A percentile compares a stretch with the other conserved stretches of the same genome.
These are phyloP conservation scores for Laticauda laticaudata DNA, from an alignment of 2,113 vertebrate species.

Conservation along the genomic window DNA sequence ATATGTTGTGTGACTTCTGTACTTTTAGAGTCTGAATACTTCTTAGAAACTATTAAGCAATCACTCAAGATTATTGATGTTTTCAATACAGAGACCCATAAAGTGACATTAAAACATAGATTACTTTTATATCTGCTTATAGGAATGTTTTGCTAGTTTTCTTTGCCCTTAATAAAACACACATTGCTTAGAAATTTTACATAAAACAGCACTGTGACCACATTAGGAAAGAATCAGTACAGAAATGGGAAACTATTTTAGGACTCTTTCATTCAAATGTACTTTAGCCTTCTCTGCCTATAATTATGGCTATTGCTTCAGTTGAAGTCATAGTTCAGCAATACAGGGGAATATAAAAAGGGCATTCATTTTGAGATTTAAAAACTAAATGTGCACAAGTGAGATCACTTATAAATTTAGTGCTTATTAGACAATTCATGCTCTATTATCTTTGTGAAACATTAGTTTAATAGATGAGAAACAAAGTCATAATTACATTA, in stretches of 20 bases:
- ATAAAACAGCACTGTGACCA: slow-evolving; percentile 20
- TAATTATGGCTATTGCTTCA: slow-evolving; percentile 26
- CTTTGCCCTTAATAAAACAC: background rate
- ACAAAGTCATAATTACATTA: background rate
- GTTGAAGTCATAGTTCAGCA: slow-evolving; percentile 33
- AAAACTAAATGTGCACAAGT: background rate
- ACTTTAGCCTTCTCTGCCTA: slow-evolving; percentile 9
- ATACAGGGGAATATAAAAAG: slow-evolving; percentile 14
- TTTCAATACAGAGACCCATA: slow-evolving; percentile 24
- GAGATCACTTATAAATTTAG: background rate
- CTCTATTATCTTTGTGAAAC: background rate
- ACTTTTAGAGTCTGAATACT: slow-evolving; percentile 51
- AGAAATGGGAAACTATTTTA: slow-evolving; percentile 43
- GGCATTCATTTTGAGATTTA: slow-evolving; percentile 5
- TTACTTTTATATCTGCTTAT: background rate
- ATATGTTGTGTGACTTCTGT: slow-evolving; percentile 59
- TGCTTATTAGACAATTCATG: background rate
- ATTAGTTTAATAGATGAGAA: background rate
- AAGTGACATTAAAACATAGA: slow-evolving; percentile 28
- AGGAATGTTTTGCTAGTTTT: slow-evolving; percentile 14
- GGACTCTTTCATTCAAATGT: slow-evolving; percentile 41
- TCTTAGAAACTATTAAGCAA: slow-evolving; percentile 49
- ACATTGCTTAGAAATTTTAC: background rate
- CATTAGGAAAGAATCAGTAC: slow-evolving; percentile 32
- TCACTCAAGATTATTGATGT: slow-evolving; percentile 20